These are phyloP conservation scores for Drosophila jambulina DNA, from an alignment of 1,140 invertebrate genomes.

Conservation along the genomic window DNA sequence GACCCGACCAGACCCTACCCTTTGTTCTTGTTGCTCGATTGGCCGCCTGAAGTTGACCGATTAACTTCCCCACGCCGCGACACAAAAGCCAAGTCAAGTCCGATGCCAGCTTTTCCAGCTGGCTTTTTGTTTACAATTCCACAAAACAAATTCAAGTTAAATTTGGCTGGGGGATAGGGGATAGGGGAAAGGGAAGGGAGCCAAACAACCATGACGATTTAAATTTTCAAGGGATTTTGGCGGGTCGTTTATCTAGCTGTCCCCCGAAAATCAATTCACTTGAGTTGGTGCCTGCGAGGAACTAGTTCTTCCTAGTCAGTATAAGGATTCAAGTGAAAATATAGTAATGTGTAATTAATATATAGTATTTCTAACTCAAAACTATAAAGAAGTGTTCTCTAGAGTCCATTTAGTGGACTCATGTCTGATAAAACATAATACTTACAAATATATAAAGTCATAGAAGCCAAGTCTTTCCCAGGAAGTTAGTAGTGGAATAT, in stretches of 20 bases:
- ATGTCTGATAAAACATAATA: too few species aligned
- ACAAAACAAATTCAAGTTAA: conserved; percentile 40
- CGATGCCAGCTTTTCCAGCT: conserved; percentile 6
- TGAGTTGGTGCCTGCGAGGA: neutral
- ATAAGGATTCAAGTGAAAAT: neutral
- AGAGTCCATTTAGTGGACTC: too few species aligned
- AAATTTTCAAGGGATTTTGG: conserved; percentile 10
- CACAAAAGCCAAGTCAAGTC: conserved; percentile 16
- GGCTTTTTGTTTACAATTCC: conserved; percentile 29
- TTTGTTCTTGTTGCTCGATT: conserved; percentile 37
- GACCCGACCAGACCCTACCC: neutral
- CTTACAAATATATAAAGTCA: too few species aligned
- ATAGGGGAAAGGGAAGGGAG: too few species aligned
- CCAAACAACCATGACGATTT: neutral
- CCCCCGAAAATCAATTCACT: neutral
- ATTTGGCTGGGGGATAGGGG: conserved; percentile 1
- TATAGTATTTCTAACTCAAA: neutral
- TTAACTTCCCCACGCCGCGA: conserved; percentile 34
- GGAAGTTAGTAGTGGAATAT: neutral
- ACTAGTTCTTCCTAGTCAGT: neutral
- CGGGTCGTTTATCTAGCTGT: neutral
- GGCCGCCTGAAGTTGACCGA: conserved; percentile 37
- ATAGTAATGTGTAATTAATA: neutral
- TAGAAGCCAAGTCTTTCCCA: too few species aligned
- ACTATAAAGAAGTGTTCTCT: neutral